Base-by-base conservation (phyloP, 1,140 invertebrate genomes). In the Apocrypta bakeri region DNA sequence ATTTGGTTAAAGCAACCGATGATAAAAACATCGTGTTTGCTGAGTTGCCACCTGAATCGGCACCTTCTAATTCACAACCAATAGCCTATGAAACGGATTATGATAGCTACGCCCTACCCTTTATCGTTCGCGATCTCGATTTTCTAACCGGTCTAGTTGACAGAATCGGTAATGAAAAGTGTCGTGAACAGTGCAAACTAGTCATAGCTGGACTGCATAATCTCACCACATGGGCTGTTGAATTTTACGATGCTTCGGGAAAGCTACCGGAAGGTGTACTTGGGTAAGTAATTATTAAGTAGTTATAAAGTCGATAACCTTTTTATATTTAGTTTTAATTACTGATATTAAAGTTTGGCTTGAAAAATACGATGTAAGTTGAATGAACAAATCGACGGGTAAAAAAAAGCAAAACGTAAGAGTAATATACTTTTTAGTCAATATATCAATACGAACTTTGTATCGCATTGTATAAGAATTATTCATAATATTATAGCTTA, bases 181-280 rank as follows among this genome's bases (percentile, higher is more conserved):
- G 93, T 85, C 89, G 90, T 33, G 88, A 92, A 66, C 93, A 94
- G 31, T 91, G 91, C 12, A 91, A 91, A 71, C 85, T 89, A 8
- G 91, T 94, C 4, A 84, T 94, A 61, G 88, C 92, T 25, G 92
- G 91, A 3, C 84, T 94, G 7, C 88, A 90, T 3, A 87, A 91
- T 82, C 90, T 93, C 37, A 92, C 92, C 79, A 90, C 90, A 87
- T 94, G 93, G 93, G 93, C 93, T 0, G 90, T 94, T 72, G 92
- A 93, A 84, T 94, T 95, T 91, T 95, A 94, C 86, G 95, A 95
- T 86, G 91, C 95, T 0, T 94, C 94, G 48, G 93, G 93, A 0
- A 95, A 95, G 86, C 93, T 94, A 37, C 93, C 94, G 1, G 91
- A 92, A 79, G 94, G 95, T 9, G 87, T 95, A 9, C 90, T 95